These are phyloP conservation scores for Eubucco bourcierii DNA, from an alignment of 2,113 vertebrate genomes.

Conservation along the genomic window DNA sequence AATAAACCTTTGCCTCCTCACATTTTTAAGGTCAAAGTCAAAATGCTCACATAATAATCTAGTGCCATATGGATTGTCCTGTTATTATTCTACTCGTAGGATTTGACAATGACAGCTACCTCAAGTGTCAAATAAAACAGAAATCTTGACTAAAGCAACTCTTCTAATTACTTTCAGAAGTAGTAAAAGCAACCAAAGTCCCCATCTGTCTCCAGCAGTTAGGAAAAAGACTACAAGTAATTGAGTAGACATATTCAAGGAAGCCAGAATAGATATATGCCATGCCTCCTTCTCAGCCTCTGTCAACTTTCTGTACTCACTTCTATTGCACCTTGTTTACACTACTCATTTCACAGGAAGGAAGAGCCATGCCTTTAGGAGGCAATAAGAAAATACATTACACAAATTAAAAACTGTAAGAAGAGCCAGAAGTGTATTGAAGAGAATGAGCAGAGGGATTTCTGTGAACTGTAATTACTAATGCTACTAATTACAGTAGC, in stretches of 20 bases:
- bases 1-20: neutral
- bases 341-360: neutral
- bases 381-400: rapidly evolving
- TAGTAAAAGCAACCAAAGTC: neutral
- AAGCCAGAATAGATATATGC: neutral
- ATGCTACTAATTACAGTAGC: neutral
- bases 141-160: neutral
- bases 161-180: neutral
- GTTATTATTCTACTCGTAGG: neutral
- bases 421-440: neutral
- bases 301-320: neutral
- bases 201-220: neutral
- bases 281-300: neutral
- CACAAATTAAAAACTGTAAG: neutral
- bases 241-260: neutral
- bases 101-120: neutral
- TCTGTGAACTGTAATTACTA: neutral
- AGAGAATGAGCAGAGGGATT: rapidly evolving
- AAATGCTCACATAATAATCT: neutral
- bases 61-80: neutral
- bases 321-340: neutral
- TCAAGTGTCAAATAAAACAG: neutral
- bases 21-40: neutral
- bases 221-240: neutral
- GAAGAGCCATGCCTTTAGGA: neutral